These are phyloP conservation scores for Archegozetes longisetosus DNA, from an alignment of 1,140 invertebrate genomes.

Conservation along the genomic window DNA sequence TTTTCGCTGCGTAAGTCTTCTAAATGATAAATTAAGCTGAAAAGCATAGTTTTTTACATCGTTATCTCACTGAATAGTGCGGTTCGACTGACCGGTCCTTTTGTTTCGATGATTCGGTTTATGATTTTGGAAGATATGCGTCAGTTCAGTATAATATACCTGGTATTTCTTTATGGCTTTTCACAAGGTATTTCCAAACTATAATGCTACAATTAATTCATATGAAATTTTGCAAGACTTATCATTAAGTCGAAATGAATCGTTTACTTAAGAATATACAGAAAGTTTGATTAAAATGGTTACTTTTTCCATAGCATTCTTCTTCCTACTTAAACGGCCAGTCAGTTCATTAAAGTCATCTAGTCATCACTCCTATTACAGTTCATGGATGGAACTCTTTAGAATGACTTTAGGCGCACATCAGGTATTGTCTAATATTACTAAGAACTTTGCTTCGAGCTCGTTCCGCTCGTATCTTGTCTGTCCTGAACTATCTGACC, in stretches of 20 bases:
- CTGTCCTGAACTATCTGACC: no score
- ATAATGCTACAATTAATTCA: conserved; percentile 11
- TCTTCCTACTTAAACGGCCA: conserved; percentile 77
- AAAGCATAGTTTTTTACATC: conserved; percentile 1
- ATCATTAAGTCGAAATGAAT: no score
- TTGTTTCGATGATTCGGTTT: conserved; percentile 95
- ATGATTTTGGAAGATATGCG: conserved; percentile 97
- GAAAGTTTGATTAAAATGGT: conserved; percentile 19
- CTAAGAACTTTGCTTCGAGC: conserved; percentile 9
- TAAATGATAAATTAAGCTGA: background rate
- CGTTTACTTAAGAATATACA: no score
- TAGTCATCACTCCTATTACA: conserved; percentile 41
- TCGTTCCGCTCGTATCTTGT: background rate
- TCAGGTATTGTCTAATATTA: conserved; percentile 70
- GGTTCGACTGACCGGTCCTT: conserved; percentile 79
- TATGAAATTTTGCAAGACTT: conserved; percentile 1
- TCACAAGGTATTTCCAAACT: conserved; percentile 43
- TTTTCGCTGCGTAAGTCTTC: conserved; percentile 76
- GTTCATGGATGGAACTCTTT: conserved; percentile 93
- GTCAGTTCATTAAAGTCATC: conserved; percentile 41
- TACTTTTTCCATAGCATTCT: conserved; percentile 50
- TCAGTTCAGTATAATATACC: conserved; percentile 90
- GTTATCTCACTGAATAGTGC: conserved; percentile 43
- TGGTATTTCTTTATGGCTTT: conserved; percentile 81
- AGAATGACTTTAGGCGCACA: conserved; percentile 96